Conservation (phyloP, 2,888 invertebrate species). For the Chesias legatella region DNA sequence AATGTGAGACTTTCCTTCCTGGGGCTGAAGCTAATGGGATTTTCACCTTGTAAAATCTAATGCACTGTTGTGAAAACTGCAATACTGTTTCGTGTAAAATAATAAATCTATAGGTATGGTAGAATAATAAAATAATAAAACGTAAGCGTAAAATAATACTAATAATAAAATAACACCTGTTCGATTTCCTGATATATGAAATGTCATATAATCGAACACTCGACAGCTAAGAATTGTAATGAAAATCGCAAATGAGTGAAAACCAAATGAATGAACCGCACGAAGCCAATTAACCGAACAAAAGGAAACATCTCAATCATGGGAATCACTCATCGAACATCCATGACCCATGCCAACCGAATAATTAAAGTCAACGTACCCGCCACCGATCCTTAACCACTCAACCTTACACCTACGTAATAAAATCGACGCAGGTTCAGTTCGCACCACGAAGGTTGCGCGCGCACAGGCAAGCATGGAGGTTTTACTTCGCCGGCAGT, state of each 20-base stretch:
- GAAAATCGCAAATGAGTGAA: not conserved
- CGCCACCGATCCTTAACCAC: constrained; percentile 30
- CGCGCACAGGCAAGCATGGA: constrained; percentile 57
- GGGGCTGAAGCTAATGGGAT: too few relatives aligned
- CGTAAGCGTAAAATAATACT: too few relatives aligned
- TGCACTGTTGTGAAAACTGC: too few relatives aligned
- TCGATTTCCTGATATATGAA: too few relatives aligned
- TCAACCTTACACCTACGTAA: constrained; percentile 70
- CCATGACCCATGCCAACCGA: constrained; percentile 37
- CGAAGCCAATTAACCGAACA: constrained; percentile 1
- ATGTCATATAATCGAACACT: too few relatives aligned
- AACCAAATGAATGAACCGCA: not conserved
- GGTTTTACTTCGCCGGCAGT: constrained; percentile 73
- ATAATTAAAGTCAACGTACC: constrained; percentile 52
- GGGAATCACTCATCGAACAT: constrained; percentile 19
- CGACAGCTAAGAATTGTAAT: too few relatives aligned
- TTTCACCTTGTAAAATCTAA: too few relatives aligned
- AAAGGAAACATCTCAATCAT: constrained; percentile 4
- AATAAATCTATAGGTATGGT: too few relatives aligned
- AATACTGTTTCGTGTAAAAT: too few relatives aligned
- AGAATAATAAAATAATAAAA: too few relatives aligned
- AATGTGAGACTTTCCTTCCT: too few relatives aligned
- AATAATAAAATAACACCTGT: too few relatives aligned
- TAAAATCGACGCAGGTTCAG: constrained; percentile 63
- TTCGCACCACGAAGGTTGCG: constrained; percentile 49